Conservation (phyloP, 2,113 vertebrate species). For the Scalopus aquaticus region DNA sequence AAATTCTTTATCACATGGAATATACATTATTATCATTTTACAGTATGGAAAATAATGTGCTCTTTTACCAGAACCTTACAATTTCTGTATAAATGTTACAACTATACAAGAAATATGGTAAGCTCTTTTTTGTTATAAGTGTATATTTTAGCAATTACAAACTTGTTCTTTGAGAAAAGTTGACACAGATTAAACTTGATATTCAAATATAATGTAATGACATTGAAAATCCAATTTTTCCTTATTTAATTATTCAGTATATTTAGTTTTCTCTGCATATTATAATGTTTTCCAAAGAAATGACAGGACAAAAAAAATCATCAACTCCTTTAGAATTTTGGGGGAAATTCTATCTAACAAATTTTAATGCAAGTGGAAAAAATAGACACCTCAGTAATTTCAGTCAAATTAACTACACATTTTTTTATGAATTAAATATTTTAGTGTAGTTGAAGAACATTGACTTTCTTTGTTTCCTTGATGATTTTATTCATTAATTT, state of each 20-base stretch:
- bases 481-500: not conserved
- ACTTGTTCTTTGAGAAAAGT: not conserved
- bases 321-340: not conserved
- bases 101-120: not conserved
- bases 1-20: not conserved
- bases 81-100: not conserved
- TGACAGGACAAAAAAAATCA: not conserved
- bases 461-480: not conserved
- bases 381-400: not conserved
- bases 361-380: not conserved
- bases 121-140: not conserved
- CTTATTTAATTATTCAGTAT: not conserved
- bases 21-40: not conserved
- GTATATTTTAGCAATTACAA: not conserved
- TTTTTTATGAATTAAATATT: not conserved
- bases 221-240: not conserved
- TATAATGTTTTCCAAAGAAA: not conserved
- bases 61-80: not conserved
- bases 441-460: not conserved
- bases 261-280: not conserved
- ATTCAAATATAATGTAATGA: not conserved
- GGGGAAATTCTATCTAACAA: not conserved
- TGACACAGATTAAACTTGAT: not conserved
- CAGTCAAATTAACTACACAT: not conserved
- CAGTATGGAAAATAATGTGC: not conserved